Base-by-base conservation (phyloP, 2,113 vertebrate genomes). In the Ondatra zibethicus region DNA sequence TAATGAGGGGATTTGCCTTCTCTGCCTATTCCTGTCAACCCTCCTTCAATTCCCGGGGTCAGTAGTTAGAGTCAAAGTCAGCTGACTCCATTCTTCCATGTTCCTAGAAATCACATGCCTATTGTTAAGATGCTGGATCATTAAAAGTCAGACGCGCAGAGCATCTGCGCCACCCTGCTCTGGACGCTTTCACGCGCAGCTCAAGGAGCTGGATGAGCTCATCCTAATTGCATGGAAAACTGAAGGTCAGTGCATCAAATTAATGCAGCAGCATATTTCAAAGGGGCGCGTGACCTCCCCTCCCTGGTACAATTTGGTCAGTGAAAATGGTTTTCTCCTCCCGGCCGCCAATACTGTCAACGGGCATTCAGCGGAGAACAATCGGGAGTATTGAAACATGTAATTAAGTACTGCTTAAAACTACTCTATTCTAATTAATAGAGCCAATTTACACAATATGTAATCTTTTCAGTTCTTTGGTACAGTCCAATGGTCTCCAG, bases 341-440 rank as follows among this genome's bases (percentile, higher is more conserved):
- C 98, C 97, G 78, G 70, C 97, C 97, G 96, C 94, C 98, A 98
- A 98, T 96, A 98, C 93, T 98, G 96, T 98, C 97, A 97, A 97
- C 95, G 96, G 96, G 96, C 97, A 98, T 97, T 97, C 96, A 98
- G 97, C 89, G 98, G 97, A 97, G 98, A 98, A 97, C 98, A 96
- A 98, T 98, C 96, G 98, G 96, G 96, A 97, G 97, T 91, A 98
- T 12, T 97, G 94, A 98, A 98, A 99, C 98, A 97, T 96, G 94
- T 98, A 98, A 99, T 99, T 98, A 99, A 98, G 97, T 97, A 96
- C 97, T 98, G 98, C 97, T 98, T 98, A 98, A 98, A 98, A 98
- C 97, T 98, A 98, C 97, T 98, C 97, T 97, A 97, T 97, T 96
- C 98, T 98, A 98, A 98, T 98, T 98, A 99, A 98, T 98, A 96